Evolutionary conservation across 92 coral and sea anemone species (phyloP), one percentile per base, ranked within the genome.

Genomic region (Zoanthus solanderi): DNA sequence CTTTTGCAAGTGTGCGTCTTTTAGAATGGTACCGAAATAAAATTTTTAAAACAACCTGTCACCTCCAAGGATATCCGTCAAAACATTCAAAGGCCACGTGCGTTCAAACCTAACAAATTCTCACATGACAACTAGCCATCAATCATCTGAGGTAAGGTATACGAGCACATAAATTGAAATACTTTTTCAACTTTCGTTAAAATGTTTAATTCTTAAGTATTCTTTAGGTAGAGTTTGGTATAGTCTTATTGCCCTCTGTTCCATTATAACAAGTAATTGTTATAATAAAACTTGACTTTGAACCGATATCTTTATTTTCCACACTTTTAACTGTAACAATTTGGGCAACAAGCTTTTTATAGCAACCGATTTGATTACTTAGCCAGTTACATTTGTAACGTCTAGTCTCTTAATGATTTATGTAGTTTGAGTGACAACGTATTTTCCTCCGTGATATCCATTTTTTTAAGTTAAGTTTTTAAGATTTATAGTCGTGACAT

Each of bases 21-120:
- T 29, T 66, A 45, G 74, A 58, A 66, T 81, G 18, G 11, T 66
- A 1, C 13, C 6, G 12, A 65, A 79, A 17, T 46, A 46, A 65
- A 65, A 29, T 66, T 81, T 81, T 34, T 42, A 67, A 65, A 81
- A 66, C 85, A 81, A 81, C 85, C 85, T 66, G 85, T 57, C 57
- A 53, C 37, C 73, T 54, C 30, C 4, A 65, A 81, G 28, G 18
- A 29, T 63, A 31, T 81, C 75, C 65, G 85, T 67, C 75, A 81
- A 65, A 81, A 81, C 85, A 66, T 23, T 45, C 30, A 5, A 65
- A 32, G 45, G 17, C 45, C 85, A 81, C 85, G 85, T 81, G 85
- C 85, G 23, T 17, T 4, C 16, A 65, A 14, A 12, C 9, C 37
- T 45, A 54, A n/a, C 42, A n/a, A 12, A 30, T 63, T 61, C 18